Evolutionary conservation across 2,888 invertebrate genomes (phyloP).

Genomic region (Fragum sueziense): DNA sequence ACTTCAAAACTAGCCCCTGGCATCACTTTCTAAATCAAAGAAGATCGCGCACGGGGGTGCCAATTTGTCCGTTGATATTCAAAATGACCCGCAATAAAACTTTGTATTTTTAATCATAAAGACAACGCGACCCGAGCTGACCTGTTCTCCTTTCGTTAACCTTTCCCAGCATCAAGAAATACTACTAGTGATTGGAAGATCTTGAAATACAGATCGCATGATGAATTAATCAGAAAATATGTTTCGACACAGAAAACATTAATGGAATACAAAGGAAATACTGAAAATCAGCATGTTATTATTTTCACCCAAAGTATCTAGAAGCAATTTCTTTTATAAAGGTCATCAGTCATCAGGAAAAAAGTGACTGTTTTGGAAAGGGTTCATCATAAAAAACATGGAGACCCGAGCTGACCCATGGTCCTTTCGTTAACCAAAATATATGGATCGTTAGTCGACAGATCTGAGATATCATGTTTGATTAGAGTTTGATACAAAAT

Average conservation of each 20-base stretch:
- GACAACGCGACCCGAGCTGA: background rate
- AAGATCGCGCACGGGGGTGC: slow-evolving; percentile 15
- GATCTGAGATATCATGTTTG: slow-evolving; percentile 18
- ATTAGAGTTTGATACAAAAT: slow-evolving; percentile 7
- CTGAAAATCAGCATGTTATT: too few relatives aligned
- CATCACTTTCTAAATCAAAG: background rate
- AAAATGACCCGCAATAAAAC: slow-evolving; percentile 19
- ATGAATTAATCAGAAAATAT: too few relatives aligned
- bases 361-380: background rate
- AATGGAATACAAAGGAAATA: too few relatives aligned
- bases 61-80: slow-evolving; percentile 23
- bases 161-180: too few relatives aligned
- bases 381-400: background rate
- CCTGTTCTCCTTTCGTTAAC: slow-evolving; percentile 9
- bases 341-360: too few relatives aligned
- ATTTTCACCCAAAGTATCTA: too few relatives aligned
- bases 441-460: background rate
- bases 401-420: background rate
- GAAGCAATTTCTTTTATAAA: too few relatives aligned
- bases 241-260: too few relatives aligned
- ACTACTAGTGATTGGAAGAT: too few relatives aligned
- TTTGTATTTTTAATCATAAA: slow-evolving; percentile 7
- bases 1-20: background rate
- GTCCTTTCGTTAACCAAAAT: slow-evolving; percentile 10
- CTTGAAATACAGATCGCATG: too few relatives aligned